Conservation (phyloP, 37 sponge, comb jelly and placozoan species). For the Hormiphora californensis region DNA sequence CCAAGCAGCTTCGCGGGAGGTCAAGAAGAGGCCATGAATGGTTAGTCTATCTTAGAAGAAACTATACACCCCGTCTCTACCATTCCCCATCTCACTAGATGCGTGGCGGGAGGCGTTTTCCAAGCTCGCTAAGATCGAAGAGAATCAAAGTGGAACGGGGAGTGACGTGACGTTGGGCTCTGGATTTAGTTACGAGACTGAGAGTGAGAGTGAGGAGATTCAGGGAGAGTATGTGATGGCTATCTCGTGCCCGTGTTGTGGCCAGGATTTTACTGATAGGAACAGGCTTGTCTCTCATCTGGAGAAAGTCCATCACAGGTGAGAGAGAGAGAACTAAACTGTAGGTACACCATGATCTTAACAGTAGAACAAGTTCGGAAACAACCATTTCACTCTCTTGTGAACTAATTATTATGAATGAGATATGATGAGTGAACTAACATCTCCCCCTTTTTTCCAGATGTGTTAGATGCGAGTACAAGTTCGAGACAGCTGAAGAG, state of each 20-base stretch:
- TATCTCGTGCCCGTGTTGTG: slow-evolving; percentile 23
- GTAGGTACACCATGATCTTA: too few species aligned
- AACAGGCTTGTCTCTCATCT: slow-evolving; percentile 42
- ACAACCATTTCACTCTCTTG: too few species aligned
- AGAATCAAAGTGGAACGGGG: neutral
- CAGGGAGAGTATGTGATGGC: neutral
- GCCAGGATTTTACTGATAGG: neutral
- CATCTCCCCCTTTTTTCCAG: neutral
- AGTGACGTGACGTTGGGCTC: neutral
- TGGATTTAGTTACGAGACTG: neutral
- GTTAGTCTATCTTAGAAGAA: neutral
- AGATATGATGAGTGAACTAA: too few species aligned
- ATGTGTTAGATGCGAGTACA: slow-evolving; percentile 32
- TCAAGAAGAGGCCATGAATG: slow-evolving; percentile 39
- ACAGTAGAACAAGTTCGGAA: too few species aligned
- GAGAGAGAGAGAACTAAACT: too few species aligned
- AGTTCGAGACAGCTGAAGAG: slow-evolving; percentile 41
- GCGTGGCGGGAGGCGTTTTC: slow-evolving; percentile 43
- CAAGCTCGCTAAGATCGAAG: slow-evolving; percentile 14
- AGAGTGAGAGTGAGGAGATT: slow-evolving; percentile 17
- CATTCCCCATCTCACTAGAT: neutral
- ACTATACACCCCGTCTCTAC: too few species aligned
- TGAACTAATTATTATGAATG: too few species aligned
- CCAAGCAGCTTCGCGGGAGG: neutral
- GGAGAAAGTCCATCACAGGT: slow-evolving; percentile 36